Percentiles rank a stretch among this genome's conserved stretches.
phyloP scores from a whole-genome alignment of 2,888 invertebrate genomes.

The Calliscelio sp. region DNA sequence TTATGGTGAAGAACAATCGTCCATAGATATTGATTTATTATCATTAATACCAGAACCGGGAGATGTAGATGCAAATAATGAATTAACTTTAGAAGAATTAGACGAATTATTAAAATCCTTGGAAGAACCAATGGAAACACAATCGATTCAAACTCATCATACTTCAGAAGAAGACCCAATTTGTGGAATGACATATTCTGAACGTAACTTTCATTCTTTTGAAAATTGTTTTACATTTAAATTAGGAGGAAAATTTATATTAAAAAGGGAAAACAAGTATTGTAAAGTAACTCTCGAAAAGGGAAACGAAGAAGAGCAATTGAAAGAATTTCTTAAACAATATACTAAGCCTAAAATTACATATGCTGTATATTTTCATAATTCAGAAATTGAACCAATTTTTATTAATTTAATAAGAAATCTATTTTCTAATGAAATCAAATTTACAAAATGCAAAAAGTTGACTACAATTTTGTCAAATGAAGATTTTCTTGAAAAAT shows the following conservation, averaged over 20 bases:
- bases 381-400: slow-evolving; percentile 15
- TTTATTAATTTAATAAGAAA: slow-evolving; percentile 9
- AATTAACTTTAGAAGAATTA: slow-evolving; percentile 8
- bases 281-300: too few species aligned
- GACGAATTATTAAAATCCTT: slow-evolving; percentile 10
- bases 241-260: too few species aligned
- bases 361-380: slow-evolving; percentile 22
- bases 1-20: neutral
- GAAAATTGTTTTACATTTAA: too few species aligned
- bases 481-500: slow-evolving; percentile 16
- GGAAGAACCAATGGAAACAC: neutral
- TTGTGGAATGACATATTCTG: too few species aligned
- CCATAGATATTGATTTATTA: neutral
- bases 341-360: neutral
- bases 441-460: slow-evolving; percentile 28
- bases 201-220: too few species aligned
- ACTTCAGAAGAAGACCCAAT: slow-evolving; percentile 18
- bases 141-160: slow-evolving; percentile 22
- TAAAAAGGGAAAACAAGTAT: too few species aligned
- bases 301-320: neutral
- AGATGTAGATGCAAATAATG: neutral
- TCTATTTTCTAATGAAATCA: slow-evolving; percentile 8
- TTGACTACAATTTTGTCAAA: neutral
- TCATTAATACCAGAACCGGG: slow-evolving; percentile 18
- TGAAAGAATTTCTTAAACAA: slow-evolving; percentile 17